Percentiles rank a stretch among this genome's conserved stretches.
Conservation (phyloP, 2,888 invertebrate species). For the Emmelina monodactyla region DNA sequence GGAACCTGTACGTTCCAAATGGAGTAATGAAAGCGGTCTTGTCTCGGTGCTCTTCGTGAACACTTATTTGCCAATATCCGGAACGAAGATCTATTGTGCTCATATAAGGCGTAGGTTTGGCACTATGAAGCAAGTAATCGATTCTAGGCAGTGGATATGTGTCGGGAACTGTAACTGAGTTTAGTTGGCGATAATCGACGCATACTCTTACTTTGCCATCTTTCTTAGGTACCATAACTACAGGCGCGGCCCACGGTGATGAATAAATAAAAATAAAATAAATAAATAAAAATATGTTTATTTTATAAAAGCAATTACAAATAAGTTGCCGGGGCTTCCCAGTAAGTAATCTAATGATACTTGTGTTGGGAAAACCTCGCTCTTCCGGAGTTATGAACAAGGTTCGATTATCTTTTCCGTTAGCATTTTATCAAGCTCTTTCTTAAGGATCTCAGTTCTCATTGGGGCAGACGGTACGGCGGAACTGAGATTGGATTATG, state of each 20-base stretch:
- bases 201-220: background rate
- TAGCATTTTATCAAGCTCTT: background rate
- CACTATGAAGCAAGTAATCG: conserved; percentile 21
- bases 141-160: too few species aligned
- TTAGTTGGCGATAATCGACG: background rate
- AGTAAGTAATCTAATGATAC: too few species aligned
- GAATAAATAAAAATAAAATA: too few species aligned
- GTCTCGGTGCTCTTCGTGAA: conserved; percentile 17
- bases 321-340: too few species aligned
- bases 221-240: too few species aligned
- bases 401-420: background rate
- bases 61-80: conserved; percentile 20
- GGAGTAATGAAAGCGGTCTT: conserved; percentile 26
- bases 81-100: conserved; percentile 19
- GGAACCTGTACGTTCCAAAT: conserved; percentile 24
- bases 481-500: background rate
- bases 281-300: too few species aligned
- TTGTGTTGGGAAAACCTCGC: too few species aligned
- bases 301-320: too few species aligned
- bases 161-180: conserved; percentile 9
- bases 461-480: background rate
- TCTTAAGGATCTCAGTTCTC: background rate
- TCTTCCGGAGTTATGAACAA: too few species aligned
- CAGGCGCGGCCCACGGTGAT: background rate
- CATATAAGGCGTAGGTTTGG: conserved; percentile 21